Evolutionary conservation across 1,140 invertebrate genomes (phyloP).

Genomic region (Bombus confusus): DNA sequence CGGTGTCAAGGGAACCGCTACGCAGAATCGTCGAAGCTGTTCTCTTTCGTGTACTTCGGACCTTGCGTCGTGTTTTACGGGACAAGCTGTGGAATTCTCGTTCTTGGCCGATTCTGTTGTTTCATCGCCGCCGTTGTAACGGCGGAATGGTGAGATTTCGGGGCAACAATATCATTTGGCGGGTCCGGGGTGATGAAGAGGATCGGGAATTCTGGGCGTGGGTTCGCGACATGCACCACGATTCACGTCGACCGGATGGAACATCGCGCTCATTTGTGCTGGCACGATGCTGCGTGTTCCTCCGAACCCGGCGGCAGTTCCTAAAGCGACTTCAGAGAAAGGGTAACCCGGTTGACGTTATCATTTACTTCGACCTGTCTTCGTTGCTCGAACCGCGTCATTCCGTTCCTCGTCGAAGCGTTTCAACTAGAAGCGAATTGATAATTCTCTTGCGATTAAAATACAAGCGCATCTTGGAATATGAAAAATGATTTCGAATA

Average conservation of each 20-base stretch:
- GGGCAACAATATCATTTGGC: slow-evolving; percentile 77
- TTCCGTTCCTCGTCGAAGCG: too few species aligned
- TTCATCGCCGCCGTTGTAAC: slow-evolving; percentile 14
- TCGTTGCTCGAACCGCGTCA: neutral
- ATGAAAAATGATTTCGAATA: too few species aligned
- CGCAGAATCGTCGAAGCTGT: slow-evolving; percentile 34
- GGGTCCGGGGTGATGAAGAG: slow-evolving; percentile 71
- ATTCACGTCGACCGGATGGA: slow-evolving; percentile 67
- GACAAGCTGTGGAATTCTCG: slow-evolving; percentile 37
- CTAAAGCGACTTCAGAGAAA: slow-evolving; percentile 43
- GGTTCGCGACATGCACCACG: slow-evolving; percentile 73
- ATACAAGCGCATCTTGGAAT: too few species aligned
- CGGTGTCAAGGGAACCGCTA: neutral
- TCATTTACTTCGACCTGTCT: slow-evolving; percentile 57
- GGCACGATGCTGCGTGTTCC: slow-evolving; percentile 60
- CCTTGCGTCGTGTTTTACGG: slow-evolving; percentile 68
- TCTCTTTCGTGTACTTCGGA: slow-evolving; percentile 64
- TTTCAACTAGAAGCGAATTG: too few species aligned
- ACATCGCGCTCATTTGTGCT: slow-evolving; percentile 73
- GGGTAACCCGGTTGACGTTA: slow-evolving; percentile 61
- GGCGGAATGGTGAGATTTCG: slow-evolving; percentile 68
- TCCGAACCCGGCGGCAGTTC: slow-evolving; percentile 44
- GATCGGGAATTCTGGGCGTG: slow-evolving; percentile 76
- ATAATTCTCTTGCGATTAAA: too few species aligned
- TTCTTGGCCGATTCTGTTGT: slow-evolving; percentile 37